These are phyloP conservation scores for Oreotragus oreotragus DNA, from an alignment of 2,113 vertebrate species.

Conservation along the genomic window DNA sequence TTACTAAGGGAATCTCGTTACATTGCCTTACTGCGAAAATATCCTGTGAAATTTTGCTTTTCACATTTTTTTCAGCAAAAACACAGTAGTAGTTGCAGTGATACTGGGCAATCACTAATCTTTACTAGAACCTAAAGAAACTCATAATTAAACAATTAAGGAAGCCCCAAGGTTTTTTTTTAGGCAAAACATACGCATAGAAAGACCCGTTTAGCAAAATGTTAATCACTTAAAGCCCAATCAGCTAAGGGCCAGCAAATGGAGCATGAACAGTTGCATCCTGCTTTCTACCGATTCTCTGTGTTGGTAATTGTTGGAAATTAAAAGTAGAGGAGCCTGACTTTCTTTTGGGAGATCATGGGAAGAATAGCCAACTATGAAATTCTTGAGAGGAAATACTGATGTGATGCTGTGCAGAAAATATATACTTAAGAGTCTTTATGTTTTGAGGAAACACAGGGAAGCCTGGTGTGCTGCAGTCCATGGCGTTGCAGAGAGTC, in stretches of 20 bases:
- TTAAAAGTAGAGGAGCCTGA: accelerated
- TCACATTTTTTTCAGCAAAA: not conserved
- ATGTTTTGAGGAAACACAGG: not conserved
- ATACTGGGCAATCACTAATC: not conserved
- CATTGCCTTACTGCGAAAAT: constrained; percentile 18
- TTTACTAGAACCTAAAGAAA: not conserved
- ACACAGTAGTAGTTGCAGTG: not conserved
- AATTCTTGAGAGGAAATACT: not conserved
- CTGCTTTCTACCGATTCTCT: not conserved
- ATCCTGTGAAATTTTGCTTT: not conserved
- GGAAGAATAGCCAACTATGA: not conserved
- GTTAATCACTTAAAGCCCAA: not conserved
- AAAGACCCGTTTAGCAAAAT: constrained; percentile 8
- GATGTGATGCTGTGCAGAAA: not conserved
- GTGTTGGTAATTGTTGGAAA: not conserved
- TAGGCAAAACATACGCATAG: not conserved
- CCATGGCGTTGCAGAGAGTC: not conserved
- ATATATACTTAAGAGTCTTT: not conserved
- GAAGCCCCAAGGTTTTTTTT: not conserved
- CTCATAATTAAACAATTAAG: constrained; percentile 4
- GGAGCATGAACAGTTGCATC: not conserved
- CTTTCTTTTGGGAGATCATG: not conserved
- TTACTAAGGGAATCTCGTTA: constrained; percentile 17
- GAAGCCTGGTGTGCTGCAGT: not conserved
- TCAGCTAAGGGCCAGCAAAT: not conserved